Base-by-base conservation (phyloP, 2,888 invertebrate genomes). In the Drosophila nr. fundita region DNA sequence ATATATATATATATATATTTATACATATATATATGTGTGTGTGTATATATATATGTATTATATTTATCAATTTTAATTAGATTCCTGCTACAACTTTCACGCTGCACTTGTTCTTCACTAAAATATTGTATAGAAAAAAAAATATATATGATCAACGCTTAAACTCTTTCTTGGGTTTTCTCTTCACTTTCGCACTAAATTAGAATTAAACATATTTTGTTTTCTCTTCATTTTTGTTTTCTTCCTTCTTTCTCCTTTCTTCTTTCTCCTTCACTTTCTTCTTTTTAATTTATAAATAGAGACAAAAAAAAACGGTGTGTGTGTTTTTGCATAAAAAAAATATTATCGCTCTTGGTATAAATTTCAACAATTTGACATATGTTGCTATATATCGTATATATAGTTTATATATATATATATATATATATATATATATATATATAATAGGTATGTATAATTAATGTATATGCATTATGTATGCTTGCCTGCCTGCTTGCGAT, bases 11-110 rank as follows among this genome's bases (percentile, higher is more conserved):
- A 71, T 83, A 36, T 76, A 75, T 71, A 65, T 65, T 68, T 73
- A 68, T 65, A 18, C 15, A 15, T 45, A 59, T 42, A 50, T 32
- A 45, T 74, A 63, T 69, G 66, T 66, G 59, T 76, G 61, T 67
- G 59, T 76, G 57, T 67, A 52, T 75, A 61, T 68, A 55, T 76
- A 54, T 50, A 45, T 68, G 61, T 70, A 42, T 42, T 42, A 50
- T 63, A 54, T 65, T 40, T 65, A 36, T 73, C 59, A 69, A 66
- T 65, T 74, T 65, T 76, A 76, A 79, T 85, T 84, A 89, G 79
- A 89, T 84, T 89, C 89, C 87, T 86, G 84, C 90, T 89, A 81
- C 78, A 81, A 76, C 81, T 76, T 61, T 73, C 69, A 61, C 69
- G 76, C 83, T 89, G 88, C 79, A 67, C 72, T 87, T 76, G 54